Evolutionary conservation across 2,888 invertebrate genomes (phyloP).

Genomic region (Serrognathus titanus): DNA sequence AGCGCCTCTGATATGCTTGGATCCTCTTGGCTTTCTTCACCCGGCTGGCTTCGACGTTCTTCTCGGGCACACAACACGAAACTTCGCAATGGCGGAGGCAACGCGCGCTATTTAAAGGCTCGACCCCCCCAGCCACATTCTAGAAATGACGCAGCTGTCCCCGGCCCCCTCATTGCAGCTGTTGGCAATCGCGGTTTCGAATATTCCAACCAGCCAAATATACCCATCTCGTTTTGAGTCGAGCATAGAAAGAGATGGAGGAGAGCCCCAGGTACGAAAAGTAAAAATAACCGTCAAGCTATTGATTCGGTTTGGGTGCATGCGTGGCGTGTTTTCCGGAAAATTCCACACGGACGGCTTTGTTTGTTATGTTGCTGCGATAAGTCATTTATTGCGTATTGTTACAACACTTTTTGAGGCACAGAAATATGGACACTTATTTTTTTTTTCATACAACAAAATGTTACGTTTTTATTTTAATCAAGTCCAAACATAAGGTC

Average conservation of each 20-base stretch:
- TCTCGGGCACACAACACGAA: constrained; percentile 1
- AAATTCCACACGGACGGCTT: constrained; percentile 3
- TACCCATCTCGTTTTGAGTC: neutral
- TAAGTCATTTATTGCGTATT: neutral
- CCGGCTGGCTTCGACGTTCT: neutral
- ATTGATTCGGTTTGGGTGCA: neutral
- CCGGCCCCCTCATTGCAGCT: neutral
- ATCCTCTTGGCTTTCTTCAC: neutral
- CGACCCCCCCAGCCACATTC: constrained; percentile 1
- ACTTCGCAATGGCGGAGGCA: constrained; percentile 1
- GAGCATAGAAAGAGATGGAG: neutral
- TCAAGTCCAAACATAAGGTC: too few relatives aligned
- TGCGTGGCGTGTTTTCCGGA: constrained; percentile 5
- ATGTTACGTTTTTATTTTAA: too few relatives aligned
- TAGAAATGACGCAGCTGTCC: constrained; percentile 4
- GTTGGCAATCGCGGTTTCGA: neutral
- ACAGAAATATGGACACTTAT: too few relatives aligned
- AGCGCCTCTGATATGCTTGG: neutral
- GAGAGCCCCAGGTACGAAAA: neutral
- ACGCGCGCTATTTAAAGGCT: neutral
- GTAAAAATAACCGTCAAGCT: too few relatives aligned
- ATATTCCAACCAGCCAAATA: neutral
- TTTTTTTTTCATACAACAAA: too few relatives aligned
- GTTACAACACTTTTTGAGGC: too few relatives aligned
- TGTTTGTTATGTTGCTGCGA: neutral